Percentiles rank a stretch among this genome's conserved stretches.
Conservation (phyloP, 2,797 vertebrate genomes). For the Halcyon smyrnensis region DNA sequence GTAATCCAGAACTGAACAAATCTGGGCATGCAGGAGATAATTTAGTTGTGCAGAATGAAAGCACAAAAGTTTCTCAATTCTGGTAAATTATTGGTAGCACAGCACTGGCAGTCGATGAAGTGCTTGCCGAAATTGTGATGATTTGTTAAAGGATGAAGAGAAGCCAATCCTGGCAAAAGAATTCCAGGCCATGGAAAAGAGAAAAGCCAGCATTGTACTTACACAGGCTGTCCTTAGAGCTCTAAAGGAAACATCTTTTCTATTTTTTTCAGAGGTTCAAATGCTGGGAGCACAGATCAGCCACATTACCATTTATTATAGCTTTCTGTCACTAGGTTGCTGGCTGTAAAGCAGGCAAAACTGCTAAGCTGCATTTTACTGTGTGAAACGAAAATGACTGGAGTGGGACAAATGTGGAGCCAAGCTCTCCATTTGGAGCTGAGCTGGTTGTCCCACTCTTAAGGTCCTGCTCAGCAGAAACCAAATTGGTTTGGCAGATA, state of each 20-base stretch:
- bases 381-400: background rate
- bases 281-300: background rate
- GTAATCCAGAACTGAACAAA: slow-evolving; percentile 38
- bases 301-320: background rate
- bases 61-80: slow-evolving; percentile 34
- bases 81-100: slow-evolving; percentile 9
- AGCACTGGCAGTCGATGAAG: slow-evolving; percentile 1
- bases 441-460: slow-evolving; percentile 21
- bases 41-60: background rate
- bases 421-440: background rate
- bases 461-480: slow-evolving; percentile 53
- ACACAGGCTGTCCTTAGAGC: background rate
- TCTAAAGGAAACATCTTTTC: background rate
- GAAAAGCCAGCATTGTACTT: slow-evolving; percentile 13
- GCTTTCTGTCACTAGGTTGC: background rate
- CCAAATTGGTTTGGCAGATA: background rate
- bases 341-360: slow-evolving; percentile 19
- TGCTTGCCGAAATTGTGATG: background rate
- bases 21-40: slow-evolving; percentile 44
- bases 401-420: slow-evolving; percentile 16
- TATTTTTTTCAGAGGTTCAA: background rate
- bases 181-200: background rate
- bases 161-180: background rate
- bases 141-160: slow-evolving; percentile 32
- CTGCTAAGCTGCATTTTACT: slow-evolving; percentile 4